Base-by-base conservation (phyloP, 2,888 invertebrate species). In the Perizoma affinitatum region DNA sequence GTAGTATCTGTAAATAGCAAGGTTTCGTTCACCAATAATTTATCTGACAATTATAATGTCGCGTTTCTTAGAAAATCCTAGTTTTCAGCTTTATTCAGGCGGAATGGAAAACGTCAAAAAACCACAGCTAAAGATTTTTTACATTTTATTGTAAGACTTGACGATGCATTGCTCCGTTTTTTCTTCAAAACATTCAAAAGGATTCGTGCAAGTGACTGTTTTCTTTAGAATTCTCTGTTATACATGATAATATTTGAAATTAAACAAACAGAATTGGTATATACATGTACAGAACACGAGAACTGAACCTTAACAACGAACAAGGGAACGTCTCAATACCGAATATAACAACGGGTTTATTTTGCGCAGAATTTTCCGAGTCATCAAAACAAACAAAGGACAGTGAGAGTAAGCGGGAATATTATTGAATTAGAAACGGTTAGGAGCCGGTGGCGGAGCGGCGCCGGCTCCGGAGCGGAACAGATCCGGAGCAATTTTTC, bases 391-490 rank as follows among this genome's bases (percentile, higher is more conserved):
- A 65, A 65, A 58, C 55, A 61, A 57, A 33, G 53, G 44, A 44
- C 49, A 54, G 55, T 46, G 57, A 49, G 57, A 49, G 59, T 50
- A 59, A 65, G 60, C 54, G 55, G 52, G 49, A 61, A 60, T 60
- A 49, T 63, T 60, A 64, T 68, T 63, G 58, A 68, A 68, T 68
- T 68, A 65, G 61, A 49, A 61, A 46, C 46, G 51, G 49, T 11
- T 35, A 52, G 51, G 11, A 43, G 55, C 36, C 38, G 38, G 38
- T 48, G 22, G n/a, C 57, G 56, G 52, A 34, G 56, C 60, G 62
- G 57, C 22, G 22, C 22, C 38, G 38, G 38, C 51, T 36, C 11
- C 54, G 56, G 52, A 34, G 56, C 60, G 62, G 57, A 60, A 60
- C 38, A 51, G 51, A 44, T 45, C 51, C 41, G 36, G 11, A 11